Evolutionary conservation across 1,140 invertebrate genomes (phyloP), one percentile per base, ranked within the genome.

Genomic region (Drosophila setifemur): DNA sequence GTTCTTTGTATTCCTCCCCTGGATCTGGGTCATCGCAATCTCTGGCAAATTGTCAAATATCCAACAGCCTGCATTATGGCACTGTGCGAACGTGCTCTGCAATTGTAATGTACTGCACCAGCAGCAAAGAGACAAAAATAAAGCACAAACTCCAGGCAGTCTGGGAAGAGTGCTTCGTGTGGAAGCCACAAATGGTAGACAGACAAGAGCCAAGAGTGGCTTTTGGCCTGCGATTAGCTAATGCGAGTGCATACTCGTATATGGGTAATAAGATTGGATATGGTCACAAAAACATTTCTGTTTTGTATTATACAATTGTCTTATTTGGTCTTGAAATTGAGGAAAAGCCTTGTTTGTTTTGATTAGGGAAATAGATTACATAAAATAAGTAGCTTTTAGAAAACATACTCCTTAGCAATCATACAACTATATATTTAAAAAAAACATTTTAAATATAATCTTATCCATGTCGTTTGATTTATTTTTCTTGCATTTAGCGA

Each of bases 211-310:
- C 42, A 28, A 23, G 21, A 19, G 12, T 23, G 21, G 21, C 23
- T 70, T 70, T 70, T 70, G 67, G 53, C 19, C 26, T 50, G 29
- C 26, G 26, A 70, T 71, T 71, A 49, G 45, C 66, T 58, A 69
- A 69, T 55, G 28, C 12, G 21, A 23, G 12, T 28, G 26, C 39
- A 23, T 42, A n/a, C n/a, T n/a, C n/a, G n/a, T n/a, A 45, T 70
- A 45, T 49, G 67, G 29, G 14, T 8, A 37, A 69, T 57, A 29
- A 11, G 42, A 57, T 35, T 69, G 14, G 9, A 45, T 28, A 35
- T 28, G 60, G 48, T 4, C 23, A 55, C 11, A 39, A 57, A 14
- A 18, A 6, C 8, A 14, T 21, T 29, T 45, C 6, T n/a, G 29
- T 19, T 21, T 12, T 7, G 25, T n/a, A n/a, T 60, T 60, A 60